A percentile compares a stretch with the other conserved stretches of the same genome.
These are phyloP conservation scores for Neoaliturus tenellus DNA, from an alignment of 2,888 invertebrate species.

Conservation along the genomic window DNA sequence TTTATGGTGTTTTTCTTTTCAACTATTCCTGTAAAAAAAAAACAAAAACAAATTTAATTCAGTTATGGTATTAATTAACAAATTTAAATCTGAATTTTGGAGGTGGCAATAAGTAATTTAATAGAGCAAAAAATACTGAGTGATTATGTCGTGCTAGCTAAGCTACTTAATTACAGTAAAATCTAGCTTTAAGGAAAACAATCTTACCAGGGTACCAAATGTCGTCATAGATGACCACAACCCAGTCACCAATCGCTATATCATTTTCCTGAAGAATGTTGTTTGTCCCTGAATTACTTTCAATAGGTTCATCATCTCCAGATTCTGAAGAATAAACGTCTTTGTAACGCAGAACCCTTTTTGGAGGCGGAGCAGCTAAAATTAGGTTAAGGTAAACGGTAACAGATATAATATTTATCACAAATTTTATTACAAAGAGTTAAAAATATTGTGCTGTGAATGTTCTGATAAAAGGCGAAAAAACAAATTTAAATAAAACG, in stretches of 20 bases:
- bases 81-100: not conserved
- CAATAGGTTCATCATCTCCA: slow-evolving; percentile 23
- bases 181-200: not conserved
- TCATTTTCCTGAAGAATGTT: no score
- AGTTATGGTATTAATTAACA: slow-evolving; percentile 20
- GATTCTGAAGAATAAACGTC: slow-evolving; percentile 46
- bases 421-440: not conserved
- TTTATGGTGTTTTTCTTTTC: slow-evolving; percentile 29
- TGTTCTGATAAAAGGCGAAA: slow-evolving; percentile 36
- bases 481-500: slow-evolving; percentile 1
- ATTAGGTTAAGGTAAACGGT: slow-evolving; percentile 9
- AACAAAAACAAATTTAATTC: slow-evolving; percentile 26
- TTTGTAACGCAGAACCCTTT: not conserved
- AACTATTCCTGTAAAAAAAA: slow-evolving; percentile 41
- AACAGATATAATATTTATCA: no score
- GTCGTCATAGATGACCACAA: slow-evolving; percentile 41
- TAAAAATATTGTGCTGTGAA: slow-evolving; percentile 15
- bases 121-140: no score
- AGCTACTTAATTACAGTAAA: no score
- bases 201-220: slow-evolving; percentile 43
- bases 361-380: slow-evolving; percentile 24
- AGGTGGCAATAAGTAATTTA: no score
- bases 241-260: slow-evolving; percentile 39
- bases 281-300: not conserved
- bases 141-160: no score